phyloP scores from a whole-genome alignment of 1,140 invertebrate genomes.

The Probaryconus sp. region DNA sequence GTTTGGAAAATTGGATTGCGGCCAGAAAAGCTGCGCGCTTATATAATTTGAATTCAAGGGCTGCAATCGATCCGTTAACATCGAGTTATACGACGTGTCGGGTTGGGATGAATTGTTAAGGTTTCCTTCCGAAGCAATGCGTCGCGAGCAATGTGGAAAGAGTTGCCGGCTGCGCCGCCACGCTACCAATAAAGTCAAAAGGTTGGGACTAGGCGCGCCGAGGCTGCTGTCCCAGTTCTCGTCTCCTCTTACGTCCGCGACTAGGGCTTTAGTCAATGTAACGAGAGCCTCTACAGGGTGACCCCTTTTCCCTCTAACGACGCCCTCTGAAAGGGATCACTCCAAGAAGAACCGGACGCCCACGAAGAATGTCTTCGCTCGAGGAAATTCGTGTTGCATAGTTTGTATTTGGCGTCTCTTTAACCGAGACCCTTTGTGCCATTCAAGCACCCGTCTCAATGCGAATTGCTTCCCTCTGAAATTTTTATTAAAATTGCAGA shows the following conservation, averaged over 20 bases:
- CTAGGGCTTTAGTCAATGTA: slow-evolving; percentile 56
- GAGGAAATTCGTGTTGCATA: slow-evolving; percentile 36
- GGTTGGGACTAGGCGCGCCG: too few relatives aligned
- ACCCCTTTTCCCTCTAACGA: slow-evolving; percentile 65
- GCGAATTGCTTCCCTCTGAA: slow-evolving; percentile 13
- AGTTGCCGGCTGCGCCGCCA: too few relatives aligned
- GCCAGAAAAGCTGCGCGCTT: slow-evolving; percentile 35
- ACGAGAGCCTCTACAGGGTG: slow-evolving; percentile 56
- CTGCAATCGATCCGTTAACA: slow-evolving; percentile 61
- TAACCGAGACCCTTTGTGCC: slow-evolving; percentile 18
- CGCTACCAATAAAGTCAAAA: too few relatives aligned
- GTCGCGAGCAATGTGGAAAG: slow-evolving; percentile 29
- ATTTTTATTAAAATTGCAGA: slow-evolving; percentile 10
- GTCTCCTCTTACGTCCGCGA: slow-evolving; percentile 26
- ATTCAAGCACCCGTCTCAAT: slow-evolving; percentile 7
- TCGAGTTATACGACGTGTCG: slow-evolving; percentile 62
- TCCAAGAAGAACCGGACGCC: slow-evolving; percentile 46
- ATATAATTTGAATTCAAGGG: slow-evolving; percentile 67
- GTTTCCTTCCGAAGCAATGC: slow-evolving; percentile 65
- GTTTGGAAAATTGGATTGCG: slow-evolving; percentile 57
- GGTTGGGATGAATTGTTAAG: slow-evolving; percentile 66
- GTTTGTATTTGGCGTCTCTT: slow-evolving; percentile 29
- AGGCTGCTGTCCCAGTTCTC: slow-evolving; percentile 62
- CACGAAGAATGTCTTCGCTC: slow-evolving; percentile 41
- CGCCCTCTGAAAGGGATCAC: slow-evolving; percentile 40